These are phyloP conservation scores for Syngnathus typhle DNA, from an alignment of 2,113 vertebrate genomes.

Conservation along the genomic window DNA sequence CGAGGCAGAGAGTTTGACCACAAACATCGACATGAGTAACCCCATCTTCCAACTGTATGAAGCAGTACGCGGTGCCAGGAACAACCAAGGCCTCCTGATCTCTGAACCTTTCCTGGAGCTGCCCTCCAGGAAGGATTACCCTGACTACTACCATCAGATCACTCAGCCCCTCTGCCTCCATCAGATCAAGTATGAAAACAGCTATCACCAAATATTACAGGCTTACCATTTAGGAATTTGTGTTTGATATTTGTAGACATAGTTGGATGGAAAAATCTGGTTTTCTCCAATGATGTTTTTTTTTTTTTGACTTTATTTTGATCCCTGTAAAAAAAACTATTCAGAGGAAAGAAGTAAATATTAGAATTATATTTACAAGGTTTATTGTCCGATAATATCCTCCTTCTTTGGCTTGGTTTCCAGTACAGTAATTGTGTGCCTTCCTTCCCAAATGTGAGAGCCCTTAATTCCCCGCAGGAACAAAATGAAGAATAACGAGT, in stretches of 20 bases:
- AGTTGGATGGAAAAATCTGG: background rate
- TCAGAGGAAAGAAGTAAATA: background rate
- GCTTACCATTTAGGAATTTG: background rate
- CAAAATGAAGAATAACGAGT: conserved; percentile 94
- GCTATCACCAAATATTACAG: background rate
- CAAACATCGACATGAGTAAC: conserved; percentile 89
- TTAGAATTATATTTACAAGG: background rate
- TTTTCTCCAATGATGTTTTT: background rate
- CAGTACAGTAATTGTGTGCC: conserved; percentile 52
- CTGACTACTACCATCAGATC: conserved; percentile 97
- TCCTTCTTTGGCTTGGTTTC: conserved; percentile 30
- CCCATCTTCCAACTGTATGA: conserved; percentile 97
- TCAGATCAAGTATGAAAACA: conserved; percentile 85
- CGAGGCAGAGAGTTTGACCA: conserved; percentile 90
- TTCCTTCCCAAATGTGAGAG: conserved; percentile 59
- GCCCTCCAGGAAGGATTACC: conserved; percentile 95
- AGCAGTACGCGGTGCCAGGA: conserved; percentile 87
- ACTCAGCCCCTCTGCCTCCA: conserved; percentile 87
- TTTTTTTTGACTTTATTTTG: background rate
- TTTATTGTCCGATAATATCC: background rate
- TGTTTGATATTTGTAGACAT: background rate
- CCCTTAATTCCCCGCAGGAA: conserved; percentile 72
- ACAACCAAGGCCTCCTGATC: conserved; percentile 93
- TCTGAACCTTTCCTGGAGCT: conserved; percentile 95
- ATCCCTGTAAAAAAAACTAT: background rate